These are phyloP conservation scores for Aphaenogaster rudis DNA, from an alignment of 1,140 invertebrate species.

Conservation along the genomic window DNA sequence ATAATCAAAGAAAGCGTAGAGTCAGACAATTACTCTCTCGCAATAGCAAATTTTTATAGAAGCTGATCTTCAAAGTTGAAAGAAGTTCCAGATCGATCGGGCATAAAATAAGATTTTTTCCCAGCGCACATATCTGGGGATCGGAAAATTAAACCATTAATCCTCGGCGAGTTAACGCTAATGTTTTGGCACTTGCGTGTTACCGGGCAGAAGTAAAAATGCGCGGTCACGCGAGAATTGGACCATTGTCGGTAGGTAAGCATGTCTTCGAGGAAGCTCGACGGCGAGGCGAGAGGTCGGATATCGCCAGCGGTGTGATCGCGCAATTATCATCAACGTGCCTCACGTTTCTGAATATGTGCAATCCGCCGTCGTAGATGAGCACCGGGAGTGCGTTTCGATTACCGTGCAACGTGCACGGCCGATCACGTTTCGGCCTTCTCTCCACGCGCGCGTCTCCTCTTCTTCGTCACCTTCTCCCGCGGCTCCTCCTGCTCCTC, in stretches of 20 bases:
- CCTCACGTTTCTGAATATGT: conserved; percentile 60
- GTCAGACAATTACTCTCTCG: not conserved
- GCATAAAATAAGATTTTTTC: not conserved
- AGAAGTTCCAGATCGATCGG: not conserved
- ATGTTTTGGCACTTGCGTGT: not conserved
- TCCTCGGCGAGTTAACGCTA: not conserved
- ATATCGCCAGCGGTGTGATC: not conserved
- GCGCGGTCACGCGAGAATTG: not conserved
- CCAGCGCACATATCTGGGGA: not conserved
- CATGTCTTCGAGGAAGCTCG: not conserved
- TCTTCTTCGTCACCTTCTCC: conserved; percentile 10
- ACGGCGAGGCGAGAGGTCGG: not conserved
- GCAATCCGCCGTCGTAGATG: conserved; percentile 17
- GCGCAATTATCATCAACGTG: conserved; percentile 21
- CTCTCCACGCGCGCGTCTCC: not conserved
- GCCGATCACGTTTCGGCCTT: conserved; percentile 64
- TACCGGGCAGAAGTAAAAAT: not conserved
- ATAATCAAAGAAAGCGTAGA: not conserved
- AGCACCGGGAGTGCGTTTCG: not conserved
- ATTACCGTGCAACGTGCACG: conserved; percentile 53
- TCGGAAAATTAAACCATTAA: not conserved
- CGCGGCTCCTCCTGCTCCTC: not conserved
- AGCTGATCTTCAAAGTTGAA: no score
- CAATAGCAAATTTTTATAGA: not conserved
- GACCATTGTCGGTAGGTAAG: not conserved